Evolutionary conservation across 1,140 invertebrate species (phyloP).

Genomic region (Penaeus chinensis): DNA sequence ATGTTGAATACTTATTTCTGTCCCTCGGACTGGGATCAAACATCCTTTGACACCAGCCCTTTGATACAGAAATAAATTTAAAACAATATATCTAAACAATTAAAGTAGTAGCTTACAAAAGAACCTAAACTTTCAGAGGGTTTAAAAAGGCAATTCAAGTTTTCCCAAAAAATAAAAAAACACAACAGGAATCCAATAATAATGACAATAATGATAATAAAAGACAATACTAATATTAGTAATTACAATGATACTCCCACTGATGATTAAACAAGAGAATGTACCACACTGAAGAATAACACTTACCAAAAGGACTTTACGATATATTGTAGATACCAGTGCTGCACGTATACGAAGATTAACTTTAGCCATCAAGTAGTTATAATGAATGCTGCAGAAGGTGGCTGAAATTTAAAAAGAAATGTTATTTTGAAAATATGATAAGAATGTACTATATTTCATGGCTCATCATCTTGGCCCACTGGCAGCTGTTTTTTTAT

Average conservation of each 20-base stretch:
- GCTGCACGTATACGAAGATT: slow-evolving; percentile 87
- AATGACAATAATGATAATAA: neutral
- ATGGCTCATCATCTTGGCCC: no score
- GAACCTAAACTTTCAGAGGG: no score
- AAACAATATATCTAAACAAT: neutral
- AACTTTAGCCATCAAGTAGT: slow-evolving; percentile 86
- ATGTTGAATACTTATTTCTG: no score
- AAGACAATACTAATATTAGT: neutral
- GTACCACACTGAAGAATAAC: neutral
- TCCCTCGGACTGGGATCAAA: no score
- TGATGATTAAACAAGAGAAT: neutral
- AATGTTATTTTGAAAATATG: neutral
- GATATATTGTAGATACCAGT: slow-evolving; percentile 86
- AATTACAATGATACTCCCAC: neutral
- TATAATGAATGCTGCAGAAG: slow-evolving; percentile 88
- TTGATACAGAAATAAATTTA: neutral
- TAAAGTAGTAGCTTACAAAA: neutral
- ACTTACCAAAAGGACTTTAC: slow-evolving; percentile 80
- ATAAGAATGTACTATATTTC: no score
- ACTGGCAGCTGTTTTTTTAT: no score
- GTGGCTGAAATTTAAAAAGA: slow-evolving; percentile 68
- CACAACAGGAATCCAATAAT: neutral
- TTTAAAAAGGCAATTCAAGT: no score
- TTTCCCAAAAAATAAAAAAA: neutral
- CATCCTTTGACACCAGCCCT: no score